phyloP scores from a whole-genome alignment of 2,888 invertebrate species.

The Agriopis aurantiaria region DNA sequence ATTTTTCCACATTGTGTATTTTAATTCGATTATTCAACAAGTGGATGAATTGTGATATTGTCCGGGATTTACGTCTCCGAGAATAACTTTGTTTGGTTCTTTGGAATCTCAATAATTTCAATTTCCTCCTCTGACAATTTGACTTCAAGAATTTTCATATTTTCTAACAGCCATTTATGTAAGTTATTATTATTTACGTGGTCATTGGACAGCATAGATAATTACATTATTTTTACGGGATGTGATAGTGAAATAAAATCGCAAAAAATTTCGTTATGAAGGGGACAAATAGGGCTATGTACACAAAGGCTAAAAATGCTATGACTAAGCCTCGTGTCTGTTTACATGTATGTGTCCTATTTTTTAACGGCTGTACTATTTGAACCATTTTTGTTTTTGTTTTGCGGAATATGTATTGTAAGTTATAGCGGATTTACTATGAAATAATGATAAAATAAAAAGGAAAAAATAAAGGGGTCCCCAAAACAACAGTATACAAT shows the following conservation, averaged over 20 bases:
- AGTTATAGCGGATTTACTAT: too few relatives aligned
- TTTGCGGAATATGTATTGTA: too few relatives aligned
- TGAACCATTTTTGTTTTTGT: too few relatives aligned
- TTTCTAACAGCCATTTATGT: neutral
- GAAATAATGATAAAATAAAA: too few relatives aligned
- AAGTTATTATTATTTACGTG: neutral
- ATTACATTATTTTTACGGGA: neutral
- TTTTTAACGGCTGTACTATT: too few relatives aligned
- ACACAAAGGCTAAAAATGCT: too few relatives aligned
- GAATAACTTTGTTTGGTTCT: slow-evolving; percentile 16
- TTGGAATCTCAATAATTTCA: slow-evolving; percentile 21
- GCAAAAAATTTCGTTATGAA: too few relatives aligned
- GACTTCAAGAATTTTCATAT: slow-evolving; percentile 5
- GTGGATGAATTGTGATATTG: slow-evolving; percentile 13
- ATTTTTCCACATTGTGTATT: neutral
- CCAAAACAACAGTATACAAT: too few relatives aligned
- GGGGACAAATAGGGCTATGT: too few relatives aligned
- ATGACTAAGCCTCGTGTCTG: too few relatives aligned
- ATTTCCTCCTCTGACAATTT: slow-evolving; percentile 25
- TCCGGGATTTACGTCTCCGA: slow-evolving; percentile 11
- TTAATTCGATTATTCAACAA: slow-evolving; percentile 12
- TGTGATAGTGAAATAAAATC: neutral
- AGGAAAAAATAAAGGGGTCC: too few relatives aligned
- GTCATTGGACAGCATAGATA: neutral
- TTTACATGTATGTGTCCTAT: too few relatives aligned